Conservation (phyloP, 2,797 vertebrate species). For the Myotis pilosus region DNA sequence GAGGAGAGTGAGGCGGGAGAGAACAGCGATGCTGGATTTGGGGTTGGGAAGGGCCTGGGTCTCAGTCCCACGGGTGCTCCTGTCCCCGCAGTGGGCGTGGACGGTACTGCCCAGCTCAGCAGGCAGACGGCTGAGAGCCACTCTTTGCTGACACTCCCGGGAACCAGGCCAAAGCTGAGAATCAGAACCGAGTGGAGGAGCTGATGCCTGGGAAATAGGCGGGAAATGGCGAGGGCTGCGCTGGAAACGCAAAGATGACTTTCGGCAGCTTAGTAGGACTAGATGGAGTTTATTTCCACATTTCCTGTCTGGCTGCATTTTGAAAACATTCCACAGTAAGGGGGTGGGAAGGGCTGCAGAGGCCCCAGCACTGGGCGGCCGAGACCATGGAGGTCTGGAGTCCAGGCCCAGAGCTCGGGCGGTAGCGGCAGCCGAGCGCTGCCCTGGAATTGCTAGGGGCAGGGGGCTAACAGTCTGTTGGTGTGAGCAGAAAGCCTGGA, state of each 20-base stretch:
- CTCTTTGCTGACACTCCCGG: neutral
- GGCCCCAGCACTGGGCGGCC: neutral
- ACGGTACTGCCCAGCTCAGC: rapidly evolving
- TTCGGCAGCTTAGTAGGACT: no score
- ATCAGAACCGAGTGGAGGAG: neutral
- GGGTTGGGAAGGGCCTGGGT: neutral
- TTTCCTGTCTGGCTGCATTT: neutral
- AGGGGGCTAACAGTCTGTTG: neutral
- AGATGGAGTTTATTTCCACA: no score
- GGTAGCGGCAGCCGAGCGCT: rapidly evolving
- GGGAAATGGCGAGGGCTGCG: neutral
- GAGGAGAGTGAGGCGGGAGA: neutral
- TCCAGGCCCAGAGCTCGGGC: neutral
- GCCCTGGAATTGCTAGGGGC: neutral
- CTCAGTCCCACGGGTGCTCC: neutral
- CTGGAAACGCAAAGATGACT: neutral
- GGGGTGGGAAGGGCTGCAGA: neutral
- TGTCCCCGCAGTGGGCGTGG: rapidly evolving
- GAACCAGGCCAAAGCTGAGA: neutral
- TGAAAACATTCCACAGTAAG: neutral
- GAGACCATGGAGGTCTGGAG: neutral
- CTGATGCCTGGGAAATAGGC: neutral
- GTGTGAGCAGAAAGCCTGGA: neutral
- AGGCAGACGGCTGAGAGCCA: neutral
- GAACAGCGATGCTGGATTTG: rapidly evolving